These are phyloP conservation scores for Semnornis frantzii DNA, from an alignment of 2,113 vertebrate species.

Conservation along the genomic window DNA sequence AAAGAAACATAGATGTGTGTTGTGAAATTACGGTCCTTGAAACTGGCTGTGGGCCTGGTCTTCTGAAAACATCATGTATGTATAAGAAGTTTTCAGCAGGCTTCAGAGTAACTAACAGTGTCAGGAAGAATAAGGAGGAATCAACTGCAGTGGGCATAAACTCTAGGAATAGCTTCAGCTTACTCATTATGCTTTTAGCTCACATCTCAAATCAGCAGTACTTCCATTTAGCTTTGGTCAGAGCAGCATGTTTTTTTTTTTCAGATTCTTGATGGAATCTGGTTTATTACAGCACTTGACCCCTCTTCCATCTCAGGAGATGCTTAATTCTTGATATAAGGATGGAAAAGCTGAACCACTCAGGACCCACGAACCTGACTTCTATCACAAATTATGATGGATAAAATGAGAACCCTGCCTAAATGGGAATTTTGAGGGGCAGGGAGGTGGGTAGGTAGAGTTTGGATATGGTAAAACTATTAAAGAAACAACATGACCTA, in stretches of 20 bases:
- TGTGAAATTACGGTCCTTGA: neutral
- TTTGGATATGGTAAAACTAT: neutral
- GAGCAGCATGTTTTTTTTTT: conserved; percentile 55
- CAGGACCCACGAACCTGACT: conserved; percentile 10
- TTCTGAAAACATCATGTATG: neutral
- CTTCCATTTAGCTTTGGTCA: conserved; percentile 27
- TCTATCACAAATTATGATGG: conserved; percentile 27
- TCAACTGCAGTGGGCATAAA: conserved; percentile 11
- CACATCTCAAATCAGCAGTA: neutral
- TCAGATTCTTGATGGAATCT: conserved; percentile 22
- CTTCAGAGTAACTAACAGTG: conserved; percentile 22
- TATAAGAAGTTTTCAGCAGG: neutral
- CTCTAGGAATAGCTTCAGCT: conserved; percentile 3
- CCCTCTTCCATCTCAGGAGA: conserved; percentile 41
- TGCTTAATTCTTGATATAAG: conserved; percentile 36
- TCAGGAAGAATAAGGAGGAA: conserved; percentile 28
- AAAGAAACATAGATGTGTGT: neutral
- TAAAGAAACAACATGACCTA: conserved; percentile 4
- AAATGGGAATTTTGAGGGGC: conserved; percentile 23
- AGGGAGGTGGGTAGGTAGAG: neutral
- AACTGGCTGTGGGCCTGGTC: neutral
- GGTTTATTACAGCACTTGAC: conserved; percentile 48
- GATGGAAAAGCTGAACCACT: conserved; percentile 22
- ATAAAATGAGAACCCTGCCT: conserved; percentile 32
- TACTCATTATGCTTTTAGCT: conserved; percentile 14